Evolutionary conservation across 2,797 vertebrate species (phyloP).

Genomic region (Cyprinella venusta): DNA sequence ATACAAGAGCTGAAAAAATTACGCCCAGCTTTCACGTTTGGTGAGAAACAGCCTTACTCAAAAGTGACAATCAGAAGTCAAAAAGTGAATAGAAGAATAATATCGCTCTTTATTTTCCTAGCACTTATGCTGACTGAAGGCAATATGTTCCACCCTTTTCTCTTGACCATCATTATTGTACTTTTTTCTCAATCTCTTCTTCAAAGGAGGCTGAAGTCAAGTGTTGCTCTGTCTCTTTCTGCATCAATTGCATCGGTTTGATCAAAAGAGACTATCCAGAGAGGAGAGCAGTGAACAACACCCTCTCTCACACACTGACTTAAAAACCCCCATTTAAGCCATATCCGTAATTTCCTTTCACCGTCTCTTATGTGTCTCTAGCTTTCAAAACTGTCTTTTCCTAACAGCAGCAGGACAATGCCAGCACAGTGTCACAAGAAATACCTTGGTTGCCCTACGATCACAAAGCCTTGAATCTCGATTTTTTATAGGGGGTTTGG

Average conservation of each 20-base stretch:
- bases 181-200: slow-evolving; percentile 46
- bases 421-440: not conserved
- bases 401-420: not conserved
- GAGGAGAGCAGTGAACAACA: slow-evolving; percentile 13
- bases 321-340: slow-evolving; percentile 38
- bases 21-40: too few relatives aligned
- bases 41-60: not conserved
- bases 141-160: not conserved
- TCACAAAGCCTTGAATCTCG: not conserved
- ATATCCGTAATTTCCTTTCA: slow-evolving; percentile 29
- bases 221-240: slow-evolving; percentile 55
- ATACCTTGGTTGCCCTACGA: not conserved
- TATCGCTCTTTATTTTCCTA: not conserved
- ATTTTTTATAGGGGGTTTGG: not conserved
- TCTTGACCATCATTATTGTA: slow-evolving; percentile 51
- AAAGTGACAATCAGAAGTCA: slow-evolving; percentile 3
- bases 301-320: slow-evolving; percentile 15
- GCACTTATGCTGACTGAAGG: not conserved
- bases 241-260: slow-evolving; percentile 25
- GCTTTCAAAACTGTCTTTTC: slow-evolving; percentile 7
- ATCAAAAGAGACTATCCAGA: slow-evolving; percentile 31
- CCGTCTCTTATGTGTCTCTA: not conserved
- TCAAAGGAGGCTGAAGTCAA: slow-evolving; percentile 32
- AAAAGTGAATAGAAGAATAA: not conserved
- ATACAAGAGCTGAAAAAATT: not conserved